These are phyloP conservation scores for Oryzias sinensis DNA, from an alignment of 2,797 vertebrate genomes.

Conservation along the genomic window DNA sequence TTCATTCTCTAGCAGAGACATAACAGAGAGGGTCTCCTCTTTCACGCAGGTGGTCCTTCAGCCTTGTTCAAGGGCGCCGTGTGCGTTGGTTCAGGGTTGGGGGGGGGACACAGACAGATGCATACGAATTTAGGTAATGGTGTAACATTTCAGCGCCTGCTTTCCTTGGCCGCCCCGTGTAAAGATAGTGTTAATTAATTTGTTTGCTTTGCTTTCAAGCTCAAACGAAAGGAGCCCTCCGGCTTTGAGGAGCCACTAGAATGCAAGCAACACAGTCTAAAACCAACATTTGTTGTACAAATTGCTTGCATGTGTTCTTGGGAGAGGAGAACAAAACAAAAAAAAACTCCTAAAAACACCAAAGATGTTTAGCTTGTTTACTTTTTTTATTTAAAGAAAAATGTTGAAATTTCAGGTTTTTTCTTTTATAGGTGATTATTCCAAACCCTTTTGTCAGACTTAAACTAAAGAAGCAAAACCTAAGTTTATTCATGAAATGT, in stretches of 20 bases:
- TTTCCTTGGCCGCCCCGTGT: constrained; percentile 78
- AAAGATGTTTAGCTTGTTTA: constrained; percentile 52
- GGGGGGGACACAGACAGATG: constrained; percentile 75
- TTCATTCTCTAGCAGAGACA: constrained; percentile 90
- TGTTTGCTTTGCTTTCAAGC: constrained; percentile 84
- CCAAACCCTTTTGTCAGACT: no score
- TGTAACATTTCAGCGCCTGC: constrained; percentile 80
- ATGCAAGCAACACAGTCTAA: constrained; percentile 74
- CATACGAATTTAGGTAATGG: constrained; percentile 84
- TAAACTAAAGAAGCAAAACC: no score
- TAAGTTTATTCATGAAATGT: no score
- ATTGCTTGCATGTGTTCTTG: constrained; percentile 85
- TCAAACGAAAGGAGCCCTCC: constrained; percentile 76
- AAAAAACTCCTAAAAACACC: constrained; percentile 59
- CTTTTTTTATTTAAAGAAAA: constrained; percentile 40
- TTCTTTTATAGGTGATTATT: no score
- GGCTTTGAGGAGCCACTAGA: constrained; percentile 77
- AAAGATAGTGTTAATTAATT: constrained; percentile 88
- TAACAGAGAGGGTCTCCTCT: constrained; percentile 85
- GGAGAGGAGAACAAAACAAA: constrained; percentile 56
- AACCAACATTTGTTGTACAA: constrained; percentile 85
- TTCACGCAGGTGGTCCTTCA: constrained; percentile 88
- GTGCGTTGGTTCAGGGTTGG: constrained; percentile 55
- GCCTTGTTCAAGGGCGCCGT: constrained; percentile 82
- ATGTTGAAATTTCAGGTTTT: constrained; percentile 24